Conservation (phyloP, 2,797 vertebrate genomes). For the Rhincodon typus region DNA sequence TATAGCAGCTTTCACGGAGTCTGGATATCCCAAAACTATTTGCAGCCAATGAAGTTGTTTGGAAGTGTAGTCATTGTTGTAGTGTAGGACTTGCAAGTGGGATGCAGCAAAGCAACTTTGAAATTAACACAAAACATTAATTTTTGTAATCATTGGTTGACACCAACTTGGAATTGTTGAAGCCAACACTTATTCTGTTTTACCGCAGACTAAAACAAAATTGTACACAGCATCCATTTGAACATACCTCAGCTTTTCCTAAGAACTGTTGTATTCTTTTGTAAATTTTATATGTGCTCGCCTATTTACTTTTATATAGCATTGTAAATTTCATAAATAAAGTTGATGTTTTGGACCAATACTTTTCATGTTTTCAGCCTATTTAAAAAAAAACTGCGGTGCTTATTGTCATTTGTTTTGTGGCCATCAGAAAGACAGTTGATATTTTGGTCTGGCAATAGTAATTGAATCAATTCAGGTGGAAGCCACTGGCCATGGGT, state of each 20-base stretch:
- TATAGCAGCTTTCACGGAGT: neutral
- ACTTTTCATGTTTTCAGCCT: neutral
- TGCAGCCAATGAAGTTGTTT: neutral
- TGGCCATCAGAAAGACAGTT: neutral
- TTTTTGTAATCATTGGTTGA: neutral
- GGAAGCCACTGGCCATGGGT: neutral
- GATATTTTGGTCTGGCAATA: neutral
- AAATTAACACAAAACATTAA: neutral
- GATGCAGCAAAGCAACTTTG: neutral
- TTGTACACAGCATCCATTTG: neutral
- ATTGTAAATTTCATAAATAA: constrained; percentile 17
- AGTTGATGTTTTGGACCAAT: constrained; percentile 5
- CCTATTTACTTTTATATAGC: neutral
- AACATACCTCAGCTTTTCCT: constrained; percentile 11
- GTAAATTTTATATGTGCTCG: constrained; percentile 17
- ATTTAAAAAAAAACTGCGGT: neutral
- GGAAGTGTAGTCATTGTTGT: neutral
- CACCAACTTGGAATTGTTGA: neutral
- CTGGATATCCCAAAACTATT: neutral
- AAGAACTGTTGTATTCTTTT: constrained; percentile 18
- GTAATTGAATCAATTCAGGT: neutral
- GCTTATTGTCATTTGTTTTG: neutral
- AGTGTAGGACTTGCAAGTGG: neutral
- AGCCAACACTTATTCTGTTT: neutral
- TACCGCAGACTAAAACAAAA: neutral